phyloP scores from a whole-genome alignment of 1,140 invertebrate genomes.

The Rhynchophorus ferrugineus region DNA sequence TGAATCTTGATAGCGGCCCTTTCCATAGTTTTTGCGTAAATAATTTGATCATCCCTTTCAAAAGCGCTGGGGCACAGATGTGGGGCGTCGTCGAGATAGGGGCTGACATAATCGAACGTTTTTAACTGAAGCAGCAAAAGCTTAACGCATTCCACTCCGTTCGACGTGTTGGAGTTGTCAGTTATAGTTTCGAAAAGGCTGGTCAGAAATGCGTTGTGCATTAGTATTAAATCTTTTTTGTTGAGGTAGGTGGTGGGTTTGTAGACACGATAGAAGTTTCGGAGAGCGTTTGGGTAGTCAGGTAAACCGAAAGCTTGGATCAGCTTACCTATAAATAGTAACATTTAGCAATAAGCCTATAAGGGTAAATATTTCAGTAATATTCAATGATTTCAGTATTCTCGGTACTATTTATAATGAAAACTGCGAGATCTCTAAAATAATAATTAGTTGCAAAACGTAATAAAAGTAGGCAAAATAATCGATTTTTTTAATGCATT shows the following conservation, averaged over 20 bases:
- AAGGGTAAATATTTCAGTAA: no score
- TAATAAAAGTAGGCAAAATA: no score
- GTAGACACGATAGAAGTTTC: slow-evolving; percentile 33
- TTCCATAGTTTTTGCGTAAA: slow-evolving; percentile 20
- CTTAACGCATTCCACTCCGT: neutral
- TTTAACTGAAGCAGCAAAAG: slow-evolving; percentile 1
- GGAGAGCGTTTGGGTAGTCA: slow-evolving; percentile 22
- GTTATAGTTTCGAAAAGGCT: slow-evolving; percentile 12
- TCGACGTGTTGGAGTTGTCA: neutral
- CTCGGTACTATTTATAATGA: no score
- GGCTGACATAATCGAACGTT: slow-evolving; percentile 12
- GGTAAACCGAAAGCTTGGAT: slow-evolving; percentile 34
- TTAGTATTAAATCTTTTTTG: slow-evolving; percentile 15
- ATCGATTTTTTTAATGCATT: no score
- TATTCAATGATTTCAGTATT: no score
- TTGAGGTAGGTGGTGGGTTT: slow-evolving; percentile 19
- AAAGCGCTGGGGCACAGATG: slow-evolving; percentile 8
- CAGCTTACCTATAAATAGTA: slow-evolving; percentile 19
- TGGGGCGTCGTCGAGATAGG: slow-evolving; percentile 9
- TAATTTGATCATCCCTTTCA: slow-evolving; percentile 9
- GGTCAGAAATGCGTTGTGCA: slow-evolving; percentile 33
- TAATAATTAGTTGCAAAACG: no score
- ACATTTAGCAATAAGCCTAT: slow-evolving; percentile 3
- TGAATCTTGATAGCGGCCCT: slow-evolving; percentile 26
- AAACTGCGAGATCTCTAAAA: no score